Evolutionary conservation across 2,888 invertebrate genomes (phyloP).

Genomic region (Campopleginae sp.): DNA sequence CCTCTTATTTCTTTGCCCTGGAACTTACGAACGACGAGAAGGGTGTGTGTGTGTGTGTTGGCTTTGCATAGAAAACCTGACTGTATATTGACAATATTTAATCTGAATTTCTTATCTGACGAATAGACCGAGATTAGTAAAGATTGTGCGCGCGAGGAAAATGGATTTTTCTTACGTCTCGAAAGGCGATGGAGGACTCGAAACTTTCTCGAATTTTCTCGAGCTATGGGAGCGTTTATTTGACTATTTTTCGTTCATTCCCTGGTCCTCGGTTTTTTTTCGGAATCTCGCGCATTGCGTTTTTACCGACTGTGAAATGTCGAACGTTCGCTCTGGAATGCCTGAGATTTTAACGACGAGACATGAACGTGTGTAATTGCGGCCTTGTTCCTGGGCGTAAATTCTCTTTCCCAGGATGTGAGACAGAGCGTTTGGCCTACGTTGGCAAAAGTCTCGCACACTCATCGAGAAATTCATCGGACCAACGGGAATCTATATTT

Average conservation of each 20-base stretch:
- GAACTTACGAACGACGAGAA: not conserved
- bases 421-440: not conserved
- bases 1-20: not conserved
- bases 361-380: constrained; percentile 20
- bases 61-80: not conserved
- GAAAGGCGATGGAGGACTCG: not conserved
- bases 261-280: not conserved
- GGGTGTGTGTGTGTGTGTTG: too few species aligned
- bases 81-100: not conserved
- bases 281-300: too few species aligned
- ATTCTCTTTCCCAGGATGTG: constrained; percentile 16
- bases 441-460: not conserved
- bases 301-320: constrained; percentile 2
- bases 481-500: not conserved
- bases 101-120: constrained; percentile 23
- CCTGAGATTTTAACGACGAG: constrained; percentile 55
- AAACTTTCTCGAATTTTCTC: constrained; percentile 1
- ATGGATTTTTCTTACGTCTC: not conserved
- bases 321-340: constrained; percentile 37
- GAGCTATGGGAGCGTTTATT: not conserved
- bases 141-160: not conserved
- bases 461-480: constrained; percentile 44
- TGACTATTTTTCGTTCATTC: not conserved
- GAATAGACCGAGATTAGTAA: constrained; percentile 1
- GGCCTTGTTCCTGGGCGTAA: constrained; percentile 7